Percentiles rank a stretch among this genome's conserved stretches.
phyloP scores from a whole-genome alignment of 1,140 invertebrate genomes.

The Drosophila bocqueti region DNA sequence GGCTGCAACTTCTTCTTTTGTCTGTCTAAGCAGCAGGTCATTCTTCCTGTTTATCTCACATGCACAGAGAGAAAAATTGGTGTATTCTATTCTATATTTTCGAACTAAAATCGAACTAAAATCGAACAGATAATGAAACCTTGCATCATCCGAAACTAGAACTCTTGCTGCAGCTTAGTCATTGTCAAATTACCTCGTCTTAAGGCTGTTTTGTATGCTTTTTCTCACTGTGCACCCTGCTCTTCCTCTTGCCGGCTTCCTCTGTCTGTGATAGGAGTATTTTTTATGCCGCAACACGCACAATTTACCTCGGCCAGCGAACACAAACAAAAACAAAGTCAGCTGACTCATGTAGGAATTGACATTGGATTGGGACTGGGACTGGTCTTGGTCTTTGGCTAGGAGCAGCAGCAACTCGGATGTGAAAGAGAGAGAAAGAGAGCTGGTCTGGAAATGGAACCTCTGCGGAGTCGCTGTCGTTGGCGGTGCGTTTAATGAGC shows the following conservation, averaged over 20 bases:
- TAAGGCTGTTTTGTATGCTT: background rate
- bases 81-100: no score
- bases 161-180: no score
- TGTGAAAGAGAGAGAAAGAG: background rate
- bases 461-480: conserved; percentile 27
- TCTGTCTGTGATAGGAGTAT: conserved; percentile 39
- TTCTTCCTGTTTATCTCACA: conserved; percentile 76
- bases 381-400: background rate
- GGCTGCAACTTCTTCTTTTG: conserved; percentile 54
- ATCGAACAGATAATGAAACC: background rate
- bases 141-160: background rate
- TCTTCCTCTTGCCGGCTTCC: conserved; percentile 16
- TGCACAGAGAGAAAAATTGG: conserved; percentile 5
- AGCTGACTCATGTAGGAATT: conserved; percentile 77
- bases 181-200: no score
- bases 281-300: conserved; percentile 79
- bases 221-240: conserved; percentile 10
- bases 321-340: conserved; percentile 76
- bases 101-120: background rate
- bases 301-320: conserved; percentile 72
- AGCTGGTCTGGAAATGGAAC: conserved; percentile 17
- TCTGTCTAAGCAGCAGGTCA: conserved; percentile 77
- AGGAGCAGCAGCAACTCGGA: conserved; percentile 8
- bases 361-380: conserved; percentile 25
- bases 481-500: conserved; percentile 80